These are phyloP conservation scores for Trachythela sp. DNA, from an alignment of 64 coral and sea anemone species.

Conservation along the genomic window DNA sequence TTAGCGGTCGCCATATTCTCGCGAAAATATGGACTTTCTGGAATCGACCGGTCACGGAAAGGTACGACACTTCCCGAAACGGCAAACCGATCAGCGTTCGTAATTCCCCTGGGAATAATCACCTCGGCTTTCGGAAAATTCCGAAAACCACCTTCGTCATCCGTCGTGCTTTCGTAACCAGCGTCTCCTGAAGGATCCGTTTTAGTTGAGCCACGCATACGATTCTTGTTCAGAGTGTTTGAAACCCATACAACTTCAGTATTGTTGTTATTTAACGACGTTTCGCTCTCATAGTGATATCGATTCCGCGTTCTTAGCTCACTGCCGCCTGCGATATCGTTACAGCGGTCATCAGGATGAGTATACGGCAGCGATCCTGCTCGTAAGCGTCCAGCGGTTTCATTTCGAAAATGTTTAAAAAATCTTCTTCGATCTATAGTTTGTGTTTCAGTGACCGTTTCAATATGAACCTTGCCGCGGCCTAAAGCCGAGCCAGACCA, in stretches of 20 bases:
- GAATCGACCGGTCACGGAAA: neutral
- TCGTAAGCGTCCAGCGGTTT: neutral
- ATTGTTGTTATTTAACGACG: neutral
- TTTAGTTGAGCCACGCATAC: neutral
- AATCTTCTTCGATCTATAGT: neutral
- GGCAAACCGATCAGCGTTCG: neutral
- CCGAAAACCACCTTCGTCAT: neutral
- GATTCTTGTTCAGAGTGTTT: neutral
- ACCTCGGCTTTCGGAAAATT: neutral
- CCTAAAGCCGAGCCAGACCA: neutral
- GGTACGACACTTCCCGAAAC: neutral
- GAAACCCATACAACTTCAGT: neutral
- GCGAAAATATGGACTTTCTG: neutral
- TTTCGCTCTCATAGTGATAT: neutral
- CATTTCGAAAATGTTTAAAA: neutral
- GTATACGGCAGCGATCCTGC: neutral
- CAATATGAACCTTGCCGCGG: neutral
- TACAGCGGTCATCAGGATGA: neutral
- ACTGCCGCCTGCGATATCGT: neutral
- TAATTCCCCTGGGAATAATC: neutral
- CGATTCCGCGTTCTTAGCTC: neutral
- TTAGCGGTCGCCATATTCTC: neutral
- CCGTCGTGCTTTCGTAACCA: neutral
- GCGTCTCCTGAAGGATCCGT: neutral
- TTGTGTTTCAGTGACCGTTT: slow-evolving; percentile 11